Evolutionary conservation across 2,888 invertebrate genomes (phyloP), one percentile per base, ranked within the genome.

Genomic region (Sesia apiformis): DNA sequence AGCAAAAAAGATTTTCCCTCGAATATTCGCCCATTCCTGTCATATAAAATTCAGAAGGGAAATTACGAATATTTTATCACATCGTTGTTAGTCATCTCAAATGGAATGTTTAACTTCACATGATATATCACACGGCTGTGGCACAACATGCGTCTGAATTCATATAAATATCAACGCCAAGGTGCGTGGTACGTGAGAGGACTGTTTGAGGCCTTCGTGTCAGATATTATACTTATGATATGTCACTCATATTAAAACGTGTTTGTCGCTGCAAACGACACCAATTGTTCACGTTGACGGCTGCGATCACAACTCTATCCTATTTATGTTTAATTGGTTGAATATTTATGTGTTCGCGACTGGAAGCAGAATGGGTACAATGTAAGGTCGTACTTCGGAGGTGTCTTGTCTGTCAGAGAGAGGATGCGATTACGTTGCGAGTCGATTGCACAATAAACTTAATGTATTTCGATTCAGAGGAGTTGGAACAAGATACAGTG

Each of bases 261-360:
- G 46, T 46, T 46, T 23, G 46, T 46, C 46, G 46, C 23, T 46
- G n/a, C n/a, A 52, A 40, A 52, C 52, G 52, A 46, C 40, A 52
- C 52, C 38, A 23, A 52, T 23, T 42, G 52, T 49, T 40, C 58
- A 49, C 55, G 63, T 59, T 65, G 67, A 63, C 66, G 67, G 63
- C 58, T 57, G 58, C 53, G 58, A 52, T 67, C 66, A 73, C 67
- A 66, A 57, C 64, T 67, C 64, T 58, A 67, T 73, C 65, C 62
- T 63, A 65, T 63, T 52, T 58, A 60, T 61, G 57, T 8, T 4
- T 23, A 46, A n/a, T n/a, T 8, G 5, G 23, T 46, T 46, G 8
- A 46, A 46, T 46, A 46, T 46, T 46, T 46, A 46, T 46, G 23
- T 46, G 46, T 43, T 43, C 43, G 3, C 46, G 4, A 46, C 46